phyloP scores from a whole-genome alignment of 2,888 invertebrate genomes.

The Drosophila aldrichi region DNA sequence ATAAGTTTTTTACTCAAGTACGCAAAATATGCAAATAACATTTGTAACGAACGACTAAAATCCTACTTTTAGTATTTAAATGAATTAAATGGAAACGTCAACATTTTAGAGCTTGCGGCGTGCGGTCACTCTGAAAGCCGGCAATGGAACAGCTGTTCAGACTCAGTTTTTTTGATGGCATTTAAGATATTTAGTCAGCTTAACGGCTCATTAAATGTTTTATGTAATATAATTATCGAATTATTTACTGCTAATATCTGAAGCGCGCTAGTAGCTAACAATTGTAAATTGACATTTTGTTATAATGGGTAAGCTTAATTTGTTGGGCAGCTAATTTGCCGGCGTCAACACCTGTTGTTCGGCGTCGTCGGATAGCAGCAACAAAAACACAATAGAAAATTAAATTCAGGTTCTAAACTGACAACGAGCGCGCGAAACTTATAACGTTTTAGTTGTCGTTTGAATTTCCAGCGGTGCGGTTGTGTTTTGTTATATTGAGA shows the following conservation, averaged over 20 bases:
- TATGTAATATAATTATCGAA: not conserved
- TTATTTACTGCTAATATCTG: not conserved
- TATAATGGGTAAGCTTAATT: slow-evolving; percentile 1
- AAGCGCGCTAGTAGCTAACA: not conserved
- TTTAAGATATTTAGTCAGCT: slow-evolving; percentile 13
- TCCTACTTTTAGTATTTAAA: slow-evolving; percentile 8
- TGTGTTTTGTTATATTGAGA: slow-evolving; percentile 53
- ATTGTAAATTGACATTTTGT: not conserved
- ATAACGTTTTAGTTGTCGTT: slow-evolving; percentile 63
- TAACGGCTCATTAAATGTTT: not conserved
- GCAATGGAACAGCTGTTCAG: slow-evolving; percentile 38
- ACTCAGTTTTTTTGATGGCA: not conserved
- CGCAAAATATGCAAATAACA: not conserved
- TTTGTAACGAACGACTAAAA: not conserved
- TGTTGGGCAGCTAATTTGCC: slow-evolving; percentile 23
- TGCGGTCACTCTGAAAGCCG: slow-evolving; percentile 44
- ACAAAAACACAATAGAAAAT: slow-evolving; percentile 32
- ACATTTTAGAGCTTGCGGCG: not conserved
- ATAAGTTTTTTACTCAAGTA: not conserved
- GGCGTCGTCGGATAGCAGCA: not conserved
- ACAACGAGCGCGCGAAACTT: slow-evolving; percentile 47
- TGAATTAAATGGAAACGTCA: not conserved
- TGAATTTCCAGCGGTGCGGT: slow-evolving; percentile 71
- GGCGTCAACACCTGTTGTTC: slow-evolving; percentile 44
- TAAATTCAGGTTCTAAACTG: slow-evolving; percentile 56